Conservation (phyloP, 2,113 vertebrate species). For the Chiloscyllium plagiosum region DNA sequence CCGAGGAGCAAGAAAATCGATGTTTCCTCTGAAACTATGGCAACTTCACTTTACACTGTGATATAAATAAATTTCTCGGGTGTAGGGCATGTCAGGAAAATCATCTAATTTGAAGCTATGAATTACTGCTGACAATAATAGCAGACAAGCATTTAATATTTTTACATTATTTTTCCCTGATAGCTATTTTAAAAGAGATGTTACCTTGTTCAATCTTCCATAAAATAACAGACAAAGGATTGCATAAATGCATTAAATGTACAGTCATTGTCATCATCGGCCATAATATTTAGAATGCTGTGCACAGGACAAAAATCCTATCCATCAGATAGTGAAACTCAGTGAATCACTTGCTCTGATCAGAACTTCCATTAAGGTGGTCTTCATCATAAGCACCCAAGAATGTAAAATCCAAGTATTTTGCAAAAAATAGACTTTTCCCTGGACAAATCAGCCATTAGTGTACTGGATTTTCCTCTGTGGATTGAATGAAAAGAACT, state of each 20-base stretch:
- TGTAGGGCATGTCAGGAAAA: neutral
- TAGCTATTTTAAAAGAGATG: neutral
- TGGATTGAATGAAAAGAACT: neutral
- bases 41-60: neutral
- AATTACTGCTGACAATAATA: neutral
- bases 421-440: neutral
- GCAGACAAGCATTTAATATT: neutral
- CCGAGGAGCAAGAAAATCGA: no score
- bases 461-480: neutral
- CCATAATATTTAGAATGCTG: neutral
- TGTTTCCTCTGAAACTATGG: no score
- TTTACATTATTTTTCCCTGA: neutral
- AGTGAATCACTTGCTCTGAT: neutral
- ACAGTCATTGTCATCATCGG: neutral
- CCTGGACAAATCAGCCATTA: neutral
- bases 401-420: neutral
- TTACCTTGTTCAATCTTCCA: neutral
- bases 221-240: neutral
- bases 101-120: neutral
- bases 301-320: neutral
- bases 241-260: neutral
- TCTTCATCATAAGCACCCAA: neutral
- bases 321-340: neutral
- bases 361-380: neutral
- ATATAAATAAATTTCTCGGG: neutral